Conservation (phyloP, 2,113 vertebrate genomes). For the Macroglossus sobrinus region DNA sequence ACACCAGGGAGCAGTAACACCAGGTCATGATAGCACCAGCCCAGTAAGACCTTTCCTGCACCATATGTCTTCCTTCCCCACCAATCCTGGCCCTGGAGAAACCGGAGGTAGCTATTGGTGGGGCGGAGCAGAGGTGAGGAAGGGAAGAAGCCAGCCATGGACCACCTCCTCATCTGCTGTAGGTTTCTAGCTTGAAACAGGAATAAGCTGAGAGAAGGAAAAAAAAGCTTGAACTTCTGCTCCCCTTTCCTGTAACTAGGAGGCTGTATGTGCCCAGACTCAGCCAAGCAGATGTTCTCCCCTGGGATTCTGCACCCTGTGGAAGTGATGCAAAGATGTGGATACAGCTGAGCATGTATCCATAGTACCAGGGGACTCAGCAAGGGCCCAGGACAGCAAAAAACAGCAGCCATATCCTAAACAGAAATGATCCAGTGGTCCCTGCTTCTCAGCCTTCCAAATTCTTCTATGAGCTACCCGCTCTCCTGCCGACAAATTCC, state of each 20-base stretch:
- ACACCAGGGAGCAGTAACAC: neutral
- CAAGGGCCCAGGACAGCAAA: neutral
- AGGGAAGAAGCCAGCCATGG: neutral
- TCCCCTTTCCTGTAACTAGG: neutral
- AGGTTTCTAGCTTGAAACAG: neutral
- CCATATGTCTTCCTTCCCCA: neutral
- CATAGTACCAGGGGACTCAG: neutral
- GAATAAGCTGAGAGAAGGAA: neutral
- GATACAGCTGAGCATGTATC: neutral
- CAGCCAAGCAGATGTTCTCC: neutral
- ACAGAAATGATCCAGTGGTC: neutral
- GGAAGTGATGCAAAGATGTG: neutral
- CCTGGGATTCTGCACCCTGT: neutral
- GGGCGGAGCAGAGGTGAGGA: accelerated
- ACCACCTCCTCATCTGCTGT: neutral
- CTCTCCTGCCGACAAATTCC: neutral
- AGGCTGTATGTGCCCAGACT: neutral
- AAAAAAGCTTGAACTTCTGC: neutral
- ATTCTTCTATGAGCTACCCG: neutral
- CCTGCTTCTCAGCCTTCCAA: neutral
- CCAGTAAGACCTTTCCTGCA: neutral
- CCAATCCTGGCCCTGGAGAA: neutral
- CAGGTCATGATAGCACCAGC: neutral
- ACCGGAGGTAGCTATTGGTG: neutral
- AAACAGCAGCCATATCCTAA: neutral